A percentile compares a stretch with the other conserved stretches of the same genome.
These are phyloP conservation scores for Acronicta psi DNA, from an alignment of 2,888 invertebrate species.

Conservation along the genomic window DNA sequence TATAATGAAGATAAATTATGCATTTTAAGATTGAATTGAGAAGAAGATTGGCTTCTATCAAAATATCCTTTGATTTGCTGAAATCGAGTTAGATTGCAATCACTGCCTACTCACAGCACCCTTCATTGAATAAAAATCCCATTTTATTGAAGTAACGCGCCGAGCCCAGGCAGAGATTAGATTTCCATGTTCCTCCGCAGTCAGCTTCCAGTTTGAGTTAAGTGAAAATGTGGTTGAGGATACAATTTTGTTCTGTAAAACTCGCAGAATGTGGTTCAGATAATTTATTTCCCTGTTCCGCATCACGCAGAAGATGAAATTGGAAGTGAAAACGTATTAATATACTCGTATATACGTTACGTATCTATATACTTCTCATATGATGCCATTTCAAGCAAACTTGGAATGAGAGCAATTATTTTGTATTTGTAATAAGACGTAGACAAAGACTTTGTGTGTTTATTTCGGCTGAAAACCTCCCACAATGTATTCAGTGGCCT, in stretches of 20 bases:
- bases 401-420: not conserved
- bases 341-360: too few species aligned
- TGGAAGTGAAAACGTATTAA: too few species aligned
- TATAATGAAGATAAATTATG: too few species aligned
- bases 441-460: not conserved
- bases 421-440: not conserved
- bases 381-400: not conserved
- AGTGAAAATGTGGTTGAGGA: conserved; percentile 11
- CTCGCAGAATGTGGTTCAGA: conserved; percentile 3
- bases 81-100: not conserved
- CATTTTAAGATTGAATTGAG: too few species aligned
- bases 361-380: not conserved
- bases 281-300: not conserved
- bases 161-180: conserved; percentile 15
- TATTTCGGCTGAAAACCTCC: not conserved
- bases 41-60: too few species aligned
- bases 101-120: conserved; percentile 1
- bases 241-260: conserved; percentile 15
- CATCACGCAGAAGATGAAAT: not conserved
- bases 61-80: too few species aligned
- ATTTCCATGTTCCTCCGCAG: conserved; percentile 19
- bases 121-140: conserved; percentile 27
- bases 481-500: not conserved
- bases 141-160: conserved; percentile 25
- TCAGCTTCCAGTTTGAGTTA: conserved; percentile 7